A percentile compares a stretch with the other conserved stretches of the same genome.
Conservation (phyloP, 2,113 vertebrate species). For the Salvelinus alpinus region DNA sequence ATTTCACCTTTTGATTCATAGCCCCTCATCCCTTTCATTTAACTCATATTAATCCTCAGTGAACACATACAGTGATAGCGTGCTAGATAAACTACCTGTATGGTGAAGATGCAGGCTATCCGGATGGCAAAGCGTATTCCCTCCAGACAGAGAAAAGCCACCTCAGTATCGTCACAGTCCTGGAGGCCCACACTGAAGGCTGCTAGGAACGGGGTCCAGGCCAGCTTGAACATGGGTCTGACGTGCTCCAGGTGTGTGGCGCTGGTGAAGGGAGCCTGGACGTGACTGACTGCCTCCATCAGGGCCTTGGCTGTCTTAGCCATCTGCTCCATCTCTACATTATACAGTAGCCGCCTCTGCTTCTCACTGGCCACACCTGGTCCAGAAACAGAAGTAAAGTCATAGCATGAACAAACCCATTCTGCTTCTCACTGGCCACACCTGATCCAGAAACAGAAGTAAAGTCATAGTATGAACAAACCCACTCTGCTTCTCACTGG, state of each 20-base stretch:
- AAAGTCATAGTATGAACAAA: not conserved
- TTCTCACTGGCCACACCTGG: slow-evolving; percentile 96
- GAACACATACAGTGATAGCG: no score
- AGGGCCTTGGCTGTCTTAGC: slow-evolving; percentile 98
- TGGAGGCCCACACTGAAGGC: slow-evolving; percentile 97
- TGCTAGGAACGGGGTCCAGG: slow-evolving; percentile 97
- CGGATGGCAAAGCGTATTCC: slow-evolving; percentile 97
- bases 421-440: no score
- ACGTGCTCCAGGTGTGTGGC: slow-evolving; percentile 97
- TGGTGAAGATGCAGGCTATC: slow-evolving; percentile 98
- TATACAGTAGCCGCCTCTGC: slow-evolving; percentile 93
- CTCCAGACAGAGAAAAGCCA: slow-evolving; percentile 96
- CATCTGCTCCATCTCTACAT: slow-evolving; percentile 99
- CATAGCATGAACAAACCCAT: not conserved
- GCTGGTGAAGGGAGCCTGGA: slow-evolving; percentile 96
- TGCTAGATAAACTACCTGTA: slow-evolving; percentile 80
- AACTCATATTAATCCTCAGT: no score
- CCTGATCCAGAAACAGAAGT: slow-evolving; percentile 27
- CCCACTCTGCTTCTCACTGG: no score
- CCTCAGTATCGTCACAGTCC: slow-evolving; percentile 97
- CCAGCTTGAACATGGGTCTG: slow-evolving; percentile 99
- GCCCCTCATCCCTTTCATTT: no score
- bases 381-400: slow-evolving; percentile 12
- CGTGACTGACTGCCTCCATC: slow-evolving; percentile 98
- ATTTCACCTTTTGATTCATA: no score